Evolutionary conservation across 2,113 vertebrate species (phyloP).

Genomic region (Turdus rufiventris): DNA sequence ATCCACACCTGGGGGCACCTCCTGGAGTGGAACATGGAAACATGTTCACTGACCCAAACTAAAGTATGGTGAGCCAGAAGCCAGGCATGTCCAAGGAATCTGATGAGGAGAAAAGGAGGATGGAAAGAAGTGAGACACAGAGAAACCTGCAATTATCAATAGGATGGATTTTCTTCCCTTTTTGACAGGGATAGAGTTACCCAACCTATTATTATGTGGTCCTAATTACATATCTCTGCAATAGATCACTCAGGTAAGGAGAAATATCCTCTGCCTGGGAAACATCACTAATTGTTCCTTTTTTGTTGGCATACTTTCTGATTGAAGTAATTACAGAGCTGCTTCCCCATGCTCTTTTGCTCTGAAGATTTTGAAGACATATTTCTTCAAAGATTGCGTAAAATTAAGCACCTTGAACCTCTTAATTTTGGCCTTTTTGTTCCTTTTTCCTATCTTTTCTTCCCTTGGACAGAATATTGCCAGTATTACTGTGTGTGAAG

Average conservation of each 20-base stretch:
- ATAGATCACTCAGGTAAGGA: constrained; percentile 58
- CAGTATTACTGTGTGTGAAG: background rate
- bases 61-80: constrained; percentile 34
- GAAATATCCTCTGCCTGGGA: constrained; percentile 65
- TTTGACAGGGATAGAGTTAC: constrained; percentile 63
- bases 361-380: constrained; percentile 21
- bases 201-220: constrained; percentile 69
- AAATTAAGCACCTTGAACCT: background rate
- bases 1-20: background rate
- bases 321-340: constrained; percentile 67
- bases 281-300: constrained; percentile 66
- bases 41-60: background rate
- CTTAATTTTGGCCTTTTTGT: background rate
- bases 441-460: background rate
- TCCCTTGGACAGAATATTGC: background rate
- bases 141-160: constrained; percentile 74
- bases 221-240: constrained; percentile 75
- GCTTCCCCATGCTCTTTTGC: constrained; percentile 10
- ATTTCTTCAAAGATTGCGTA: constrained; percentile 33
- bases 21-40: background rate
- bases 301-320: constrained; percentile 63
- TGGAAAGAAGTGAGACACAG: constrained; percentile 40
- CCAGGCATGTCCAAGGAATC: constrained; percentile 14
- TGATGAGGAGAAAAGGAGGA: background rate
- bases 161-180: constrained; percentile 71